A percentile compares a stretch with the other conserved stretches of the same genome.
Evolutionary conservation across 2,888 invertebrate genomes (phyloP).

Genomic region (Cryptops parisi): DNA sequence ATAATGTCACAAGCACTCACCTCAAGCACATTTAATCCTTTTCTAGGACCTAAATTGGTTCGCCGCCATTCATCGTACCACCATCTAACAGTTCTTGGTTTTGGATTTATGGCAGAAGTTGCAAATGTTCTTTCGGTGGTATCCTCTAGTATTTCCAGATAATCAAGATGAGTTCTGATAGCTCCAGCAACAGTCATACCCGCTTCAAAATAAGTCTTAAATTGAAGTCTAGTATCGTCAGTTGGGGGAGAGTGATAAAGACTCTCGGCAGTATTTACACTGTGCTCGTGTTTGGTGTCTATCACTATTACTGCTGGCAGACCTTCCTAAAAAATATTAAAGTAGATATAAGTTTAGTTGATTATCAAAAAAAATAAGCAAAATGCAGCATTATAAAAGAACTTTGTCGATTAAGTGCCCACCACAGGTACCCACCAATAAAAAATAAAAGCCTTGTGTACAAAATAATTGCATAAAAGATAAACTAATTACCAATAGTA

Average conservation of each 20-base stretch:
- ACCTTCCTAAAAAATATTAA: too few relatives aligned
- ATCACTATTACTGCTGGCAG: background rate
- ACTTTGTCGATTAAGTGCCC: too few relatives aligned
- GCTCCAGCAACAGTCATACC: background rate
- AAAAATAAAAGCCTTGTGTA: too few relatives aligned
- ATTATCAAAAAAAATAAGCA: too few relatives aligned
- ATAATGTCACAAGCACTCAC: too few relatives aligned
- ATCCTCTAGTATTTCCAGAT: background rate
- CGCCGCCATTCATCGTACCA: background rate
- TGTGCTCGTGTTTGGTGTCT: background rate
- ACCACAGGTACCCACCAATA: too few relatives aligned
- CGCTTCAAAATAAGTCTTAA: background rate
- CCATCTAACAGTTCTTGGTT: background rate
- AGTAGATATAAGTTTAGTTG: too few relatives aligned
- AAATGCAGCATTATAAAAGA: too few relatives aligned
- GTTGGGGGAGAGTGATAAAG: background rate
- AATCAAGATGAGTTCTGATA: background rate
- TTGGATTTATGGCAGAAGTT: background rate
- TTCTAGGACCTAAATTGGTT: background rate
- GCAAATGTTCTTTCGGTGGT: background rate
- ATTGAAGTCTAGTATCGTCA: background rate
- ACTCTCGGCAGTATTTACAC: background rate
- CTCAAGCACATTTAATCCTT: background rate
- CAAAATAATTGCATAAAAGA: too few relatives aligned
- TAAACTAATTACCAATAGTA: too few relatives aligned